These are phyloP conservation scores for Tachina fera DNA, from an alignment of 2,888 invertebrate genomes.

Conservation along the genomic window DNA sequence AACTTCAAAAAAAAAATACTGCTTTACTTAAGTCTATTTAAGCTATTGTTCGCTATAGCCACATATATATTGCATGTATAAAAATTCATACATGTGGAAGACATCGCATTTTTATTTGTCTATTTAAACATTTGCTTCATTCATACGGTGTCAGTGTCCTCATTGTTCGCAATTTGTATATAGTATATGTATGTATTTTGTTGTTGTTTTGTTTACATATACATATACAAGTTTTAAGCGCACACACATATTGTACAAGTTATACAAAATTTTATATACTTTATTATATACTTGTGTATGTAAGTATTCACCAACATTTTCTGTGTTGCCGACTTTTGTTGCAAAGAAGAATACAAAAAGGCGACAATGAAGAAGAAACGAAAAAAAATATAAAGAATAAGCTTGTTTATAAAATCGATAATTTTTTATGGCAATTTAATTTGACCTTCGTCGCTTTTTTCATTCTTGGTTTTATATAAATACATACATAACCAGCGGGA, in stretches of 20 bases:
- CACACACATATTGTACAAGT: neutral
- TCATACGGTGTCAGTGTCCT: constrained; percentile 73
- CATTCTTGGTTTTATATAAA: constrained; percentile 6
- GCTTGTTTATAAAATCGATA: constrained; percentile 78
- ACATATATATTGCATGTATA: neutral
- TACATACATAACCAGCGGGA: no score
- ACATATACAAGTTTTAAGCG: constrained; percentile 2
- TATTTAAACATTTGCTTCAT: constrained; percentile 57
- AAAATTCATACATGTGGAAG: no score
- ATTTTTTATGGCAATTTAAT: constrained; percentile 82
- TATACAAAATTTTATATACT: constrained; percentile 42
- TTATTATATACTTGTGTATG: no score
- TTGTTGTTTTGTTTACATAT: constrained; percentile 19
- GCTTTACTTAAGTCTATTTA: no score
- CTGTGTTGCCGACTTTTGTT: constrained; percentile 69
- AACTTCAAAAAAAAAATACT: no score
- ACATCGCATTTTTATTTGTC: constrained; percentile 16
- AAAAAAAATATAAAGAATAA: constrained; percentile 28
- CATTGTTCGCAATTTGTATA: constrained; percentile 57
- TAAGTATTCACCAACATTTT: constrained; percentile 40
- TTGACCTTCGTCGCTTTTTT: constrained; percentile 80
- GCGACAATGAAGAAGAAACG: constrained; percentile 3
- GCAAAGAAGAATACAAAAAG: constrained; percentile 56
- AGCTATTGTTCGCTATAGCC: neutral
- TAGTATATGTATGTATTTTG: neutral